Base-by-base conservation (phyloP, 2,888 invertebrate species). In the Drosophila affinis region DNA sequence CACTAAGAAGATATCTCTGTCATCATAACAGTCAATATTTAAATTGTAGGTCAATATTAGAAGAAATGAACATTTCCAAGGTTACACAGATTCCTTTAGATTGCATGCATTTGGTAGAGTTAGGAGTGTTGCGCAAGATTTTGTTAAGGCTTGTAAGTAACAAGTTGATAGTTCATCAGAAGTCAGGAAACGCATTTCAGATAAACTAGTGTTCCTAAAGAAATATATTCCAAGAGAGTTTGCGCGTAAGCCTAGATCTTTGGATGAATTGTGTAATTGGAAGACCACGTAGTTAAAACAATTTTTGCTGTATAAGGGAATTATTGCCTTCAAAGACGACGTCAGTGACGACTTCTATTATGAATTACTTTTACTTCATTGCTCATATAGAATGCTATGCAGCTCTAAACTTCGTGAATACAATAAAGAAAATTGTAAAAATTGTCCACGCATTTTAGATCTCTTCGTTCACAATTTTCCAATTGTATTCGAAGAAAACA, bases 31-130 rank as follows among this genome's bases (percentile, higher is more conserved):
- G 14, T 24, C 5, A 9, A 29, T n/a, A 29, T 29, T 4, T 7
- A 9, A 29, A 29, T 29, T 29, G 29, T 9, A 29, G 29, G 29
- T 29, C 29, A 29, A 29, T 29, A 29, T 29, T 29, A 9, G 29
- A 29, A 9, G 29, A 9, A 29, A 29, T 29, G 1, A 9, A 29
- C 9, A 9, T 29, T 29, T 29, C 29, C 29, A 62, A 49, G 62
- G 27, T 49, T 4, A 48, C 48, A 17, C 62, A 62, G 49, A 21
- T 62, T 32, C 62, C 55, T 0, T 18, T 64, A 12, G 64, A 64
- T 46, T 55, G 45, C 24, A 64, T 64, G 64, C 64, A 64, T 32
- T 46, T 60, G 14, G 18, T 60, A 10, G 60, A 60, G 3, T 46
- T 60, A 14, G 52, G 60, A 39, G 52, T 60, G 5, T 48, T 61